Evolutionary conservation across 2,888 invertebrate genomes (phyloP).

Genomic region (Stratiomys singularior): DNA sequence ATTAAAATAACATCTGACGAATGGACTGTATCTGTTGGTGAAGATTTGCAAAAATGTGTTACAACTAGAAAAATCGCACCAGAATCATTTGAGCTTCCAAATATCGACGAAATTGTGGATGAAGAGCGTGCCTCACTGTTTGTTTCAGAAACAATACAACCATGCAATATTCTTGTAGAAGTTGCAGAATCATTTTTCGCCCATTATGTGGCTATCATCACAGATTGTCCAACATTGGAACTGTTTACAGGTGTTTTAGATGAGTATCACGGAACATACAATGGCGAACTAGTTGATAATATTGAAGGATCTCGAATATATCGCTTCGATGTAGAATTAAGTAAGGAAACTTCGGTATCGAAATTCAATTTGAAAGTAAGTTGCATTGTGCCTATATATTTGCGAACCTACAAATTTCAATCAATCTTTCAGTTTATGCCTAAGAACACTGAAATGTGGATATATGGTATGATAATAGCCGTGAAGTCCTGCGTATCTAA

Average conservation of each 20-base stretch:
- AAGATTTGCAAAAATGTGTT: neutral
- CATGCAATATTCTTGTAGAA: slow-evolving; percentile 9
- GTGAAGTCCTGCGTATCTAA: neutral
- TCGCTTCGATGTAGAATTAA: slow-evolving; percentile 61
- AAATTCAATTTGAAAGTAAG: slow-evolving; percentile 11
- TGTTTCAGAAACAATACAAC: neutral
- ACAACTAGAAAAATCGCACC: slow-evolving; percentile 1
- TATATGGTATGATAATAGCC: slow-evolving; percentile 58
- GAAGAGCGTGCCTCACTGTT: slow-evolving; percentile 59
- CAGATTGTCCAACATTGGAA: slow-evolving; percentile 60
- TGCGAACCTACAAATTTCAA: neutral
- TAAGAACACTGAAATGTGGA: slow-evolving; percentile 58
- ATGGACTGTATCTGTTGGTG: slow-evolving; percentile 5
- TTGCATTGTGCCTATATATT: neutral
- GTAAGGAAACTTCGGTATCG: neutral
- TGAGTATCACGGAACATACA: slow-evolving; percentile 61
- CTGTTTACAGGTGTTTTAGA: slow-evolving; percentile 58
- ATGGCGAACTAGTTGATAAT: slow-evolving; percentile 57
- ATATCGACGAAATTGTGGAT: slow-evolving; percentile 58
- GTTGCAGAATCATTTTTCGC: slow-evolving; percentile 55
- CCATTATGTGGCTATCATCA: slow-evolving; percentile 58
- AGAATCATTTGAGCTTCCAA: neutral
- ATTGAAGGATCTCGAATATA: slow-evolving; percentile 57
- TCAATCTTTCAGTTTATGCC: slow-evolving; percentile 51
- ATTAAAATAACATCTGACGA: neutral